phyloP scores from a whole-genome alignment of 2,797 vertebrate species.

The Okamejei kenojei region DNA sequence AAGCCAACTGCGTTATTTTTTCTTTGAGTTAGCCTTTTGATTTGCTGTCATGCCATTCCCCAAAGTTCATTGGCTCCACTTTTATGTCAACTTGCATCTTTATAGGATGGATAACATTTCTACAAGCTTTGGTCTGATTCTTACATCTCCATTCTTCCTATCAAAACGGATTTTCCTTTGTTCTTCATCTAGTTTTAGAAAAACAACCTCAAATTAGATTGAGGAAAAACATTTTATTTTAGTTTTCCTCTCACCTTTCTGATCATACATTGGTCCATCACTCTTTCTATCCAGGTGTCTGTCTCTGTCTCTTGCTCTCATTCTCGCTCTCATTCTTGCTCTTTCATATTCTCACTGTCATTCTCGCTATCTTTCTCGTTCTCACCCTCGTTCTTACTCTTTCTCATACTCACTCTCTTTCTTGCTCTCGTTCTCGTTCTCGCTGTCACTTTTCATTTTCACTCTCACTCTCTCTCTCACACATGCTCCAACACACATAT shows the following conservation, averaged over 20 bases:
- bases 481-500: too few species aligned
- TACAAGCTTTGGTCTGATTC: background rate
- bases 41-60: background rate
- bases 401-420: too few species aligned
- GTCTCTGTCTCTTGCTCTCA: background rate
- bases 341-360: too few species aligned
- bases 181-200: background rate
- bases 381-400: too few species aligned
- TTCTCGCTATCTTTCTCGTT: too few species aligned
- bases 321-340: background rate
- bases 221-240: background rate
- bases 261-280: too few species aligned
- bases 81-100: background rate
- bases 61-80: background rate
- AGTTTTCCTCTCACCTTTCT: background rate
- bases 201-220: background rate
- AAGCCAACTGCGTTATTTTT: background rate
- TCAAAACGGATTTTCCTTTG: background rate
- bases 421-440: too few species aligned
- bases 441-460: too few species aligned
- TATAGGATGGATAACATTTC: background rate
- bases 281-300: too few species aligned
- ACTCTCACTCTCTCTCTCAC: too few species aligned
- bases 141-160: background rate
- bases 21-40: background rate